A percentile compares a stretch with the other conserved stretches of the same genome.
These are phyloP conservation scores for Heloderma charlesbogerti DNA, from an alignment of 2,113 vertebrate genomes.

Conservation along the genomic window DNA sequence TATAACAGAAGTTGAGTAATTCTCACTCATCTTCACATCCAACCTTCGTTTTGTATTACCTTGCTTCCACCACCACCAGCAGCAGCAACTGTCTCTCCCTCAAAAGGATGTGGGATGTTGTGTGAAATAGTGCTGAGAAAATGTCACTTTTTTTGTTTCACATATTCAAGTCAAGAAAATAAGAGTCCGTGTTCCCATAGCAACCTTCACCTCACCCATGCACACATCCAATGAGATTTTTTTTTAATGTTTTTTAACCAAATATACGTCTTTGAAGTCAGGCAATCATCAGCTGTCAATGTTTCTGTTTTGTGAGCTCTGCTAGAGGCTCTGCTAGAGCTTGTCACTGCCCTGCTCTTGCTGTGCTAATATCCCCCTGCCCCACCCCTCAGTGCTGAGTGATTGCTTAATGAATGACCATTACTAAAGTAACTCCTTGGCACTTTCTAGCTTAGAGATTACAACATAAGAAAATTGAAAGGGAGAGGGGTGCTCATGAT, in stretches of 20 bases:
- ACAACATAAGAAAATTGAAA: neutral
- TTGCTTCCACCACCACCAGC: neutral
- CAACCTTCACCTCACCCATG: conserved; percentile 57
- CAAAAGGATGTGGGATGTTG: conserved; percentile 33
- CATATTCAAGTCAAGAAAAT: conserved; percentile 46
- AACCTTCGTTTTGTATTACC: conserved; percentile 25
- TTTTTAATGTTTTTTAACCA: neutral
- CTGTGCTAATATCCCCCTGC: conserved; percentile 1
- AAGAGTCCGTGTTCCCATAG: conserved; percentile 68
- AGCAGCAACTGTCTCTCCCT: neutral
- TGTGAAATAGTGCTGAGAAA: conserved; percentile 45
- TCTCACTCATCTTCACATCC: neutral
- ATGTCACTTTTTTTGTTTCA: conserved; percentile 55
- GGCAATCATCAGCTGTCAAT: neutral
- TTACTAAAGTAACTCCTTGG: neutral
- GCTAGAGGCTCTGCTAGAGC: conserved; percentile 18
- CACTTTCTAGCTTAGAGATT: conserved; percentile 3
- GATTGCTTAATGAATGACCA: neutral
- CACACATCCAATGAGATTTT: conserved; percentile 34
- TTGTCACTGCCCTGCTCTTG: conserved; percentile 21
- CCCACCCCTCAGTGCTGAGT: neutral
- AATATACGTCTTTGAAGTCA: neutral
- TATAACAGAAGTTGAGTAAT: neutral
- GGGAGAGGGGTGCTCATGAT: neutral
- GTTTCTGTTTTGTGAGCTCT: conserved; percentile 1